phyloP scores from a whole-genome alignment of 2,797 vertebrate species.

The Zonotrichia albicollis region DNA sequence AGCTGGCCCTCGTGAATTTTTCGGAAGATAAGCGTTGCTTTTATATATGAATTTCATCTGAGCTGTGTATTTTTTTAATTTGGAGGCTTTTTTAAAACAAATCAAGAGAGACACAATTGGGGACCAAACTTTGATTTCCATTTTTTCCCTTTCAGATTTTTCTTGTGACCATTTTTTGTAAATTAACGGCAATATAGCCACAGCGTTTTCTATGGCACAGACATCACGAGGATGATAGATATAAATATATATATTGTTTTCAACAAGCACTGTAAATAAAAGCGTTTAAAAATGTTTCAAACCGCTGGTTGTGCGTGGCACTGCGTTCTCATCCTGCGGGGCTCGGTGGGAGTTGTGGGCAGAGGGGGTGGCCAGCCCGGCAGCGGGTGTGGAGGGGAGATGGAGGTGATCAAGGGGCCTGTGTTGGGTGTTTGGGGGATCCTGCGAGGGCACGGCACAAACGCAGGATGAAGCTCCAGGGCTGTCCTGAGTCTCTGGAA shows the following conservation, averaged over 20 bases:
- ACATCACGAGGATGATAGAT: constrained; percentile 68
- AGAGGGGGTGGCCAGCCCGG: not conserved
- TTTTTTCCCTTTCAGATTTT: constrained; percentile 58
- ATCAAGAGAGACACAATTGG: constrained; percentile 40
- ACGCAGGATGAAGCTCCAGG: not conserved
- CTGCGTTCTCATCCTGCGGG: not conserved
- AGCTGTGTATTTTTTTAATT: constrained; percentile 60
- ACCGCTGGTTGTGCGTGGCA: not conserved
- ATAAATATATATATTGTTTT: constrained; percentile 77
- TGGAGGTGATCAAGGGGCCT: accelerated
- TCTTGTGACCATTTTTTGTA: constrained; percentile 70
- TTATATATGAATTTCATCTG: constrained; percentile 63
- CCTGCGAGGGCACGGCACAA: accelerated
- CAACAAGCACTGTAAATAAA: constrained; percentile 76
- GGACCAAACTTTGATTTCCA: constrained; percentile 70
- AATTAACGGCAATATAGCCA: constrained; percentile 68
- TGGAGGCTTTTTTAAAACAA: constrained; percentile 59
- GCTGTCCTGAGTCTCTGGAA: not conserved
- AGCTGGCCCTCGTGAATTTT: constrained; percentile 63
- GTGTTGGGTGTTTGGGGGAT: not conserved
- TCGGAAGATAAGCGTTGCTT: constrained; percentile 51
- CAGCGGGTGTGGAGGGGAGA: not conserved
- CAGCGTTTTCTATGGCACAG: constrained; percentile 72
- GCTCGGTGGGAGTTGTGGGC: accelerated
- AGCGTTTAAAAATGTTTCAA: constrained; percentile 67